phyloP scores from a whole-genome alignment of 53 echinoderm and acorn worm genomes.

The Patiria pectinifera region DNA sequence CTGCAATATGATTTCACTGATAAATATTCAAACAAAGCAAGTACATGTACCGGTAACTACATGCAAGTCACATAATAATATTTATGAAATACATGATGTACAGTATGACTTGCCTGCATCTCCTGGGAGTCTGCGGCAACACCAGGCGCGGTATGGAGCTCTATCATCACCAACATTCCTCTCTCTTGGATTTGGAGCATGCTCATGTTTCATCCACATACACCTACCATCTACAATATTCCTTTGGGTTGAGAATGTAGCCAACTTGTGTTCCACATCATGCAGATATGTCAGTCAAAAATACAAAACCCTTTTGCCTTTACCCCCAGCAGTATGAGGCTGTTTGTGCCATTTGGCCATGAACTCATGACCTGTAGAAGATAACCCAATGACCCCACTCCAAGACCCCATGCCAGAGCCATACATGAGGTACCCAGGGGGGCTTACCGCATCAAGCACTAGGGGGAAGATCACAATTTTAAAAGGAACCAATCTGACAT shows the following conservation, averaged over 20 bases:
- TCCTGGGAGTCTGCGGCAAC: neutral
- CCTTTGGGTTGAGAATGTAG: conserved; percentile 15
- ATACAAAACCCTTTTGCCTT: neutral
- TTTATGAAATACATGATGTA: neutral
- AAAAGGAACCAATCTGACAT: conserved; percentile 17
- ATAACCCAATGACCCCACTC: conserved; percentile 53
- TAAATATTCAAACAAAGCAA: neutral
- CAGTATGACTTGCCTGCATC: neutral
- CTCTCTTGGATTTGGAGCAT: neutral
- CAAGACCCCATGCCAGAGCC: conserved; percentile 58
- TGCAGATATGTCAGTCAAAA: neutral
- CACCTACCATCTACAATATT: neutral
- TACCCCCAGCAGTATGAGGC: conserved; percentile 36
- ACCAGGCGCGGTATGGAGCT: neutral
- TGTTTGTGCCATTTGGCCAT: conserved; percentile 49
- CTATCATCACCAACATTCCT: neutral
- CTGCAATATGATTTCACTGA: neutral
- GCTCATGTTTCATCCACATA: conserved; percentile 38
- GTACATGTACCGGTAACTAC: neutral
- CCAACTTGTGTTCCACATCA: neutral
- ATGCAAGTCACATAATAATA: neutral
- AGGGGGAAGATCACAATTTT: conserved; percentile 7
- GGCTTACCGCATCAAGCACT: conserved; percentile 17
- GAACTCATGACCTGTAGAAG: conserved; percentile 37
- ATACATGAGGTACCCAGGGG: conserved; percentile 40